A percentile compares a stretch with the other conserved stretches of the same genome.
Conservation (phyloP, 2,888 invertebrate genomes). For the Drosophila lacicola region DNA sequence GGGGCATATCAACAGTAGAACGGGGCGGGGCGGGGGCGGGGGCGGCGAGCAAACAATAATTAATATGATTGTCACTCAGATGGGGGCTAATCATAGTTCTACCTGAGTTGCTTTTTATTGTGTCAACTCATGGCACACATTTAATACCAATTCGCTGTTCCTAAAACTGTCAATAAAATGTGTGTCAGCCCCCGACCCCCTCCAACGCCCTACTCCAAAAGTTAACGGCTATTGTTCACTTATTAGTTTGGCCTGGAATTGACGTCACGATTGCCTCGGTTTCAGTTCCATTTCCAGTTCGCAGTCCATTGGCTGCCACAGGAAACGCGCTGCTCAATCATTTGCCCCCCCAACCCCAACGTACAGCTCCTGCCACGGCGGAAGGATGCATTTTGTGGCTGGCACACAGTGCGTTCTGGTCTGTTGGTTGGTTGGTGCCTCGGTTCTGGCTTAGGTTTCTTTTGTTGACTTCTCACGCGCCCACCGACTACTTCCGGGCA, state of each 20-base stretch:
- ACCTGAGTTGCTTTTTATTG: constrained; percentile 11
- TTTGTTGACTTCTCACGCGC: constrained; percentile 37
- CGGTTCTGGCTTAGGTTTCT: constrained; percentile 22
- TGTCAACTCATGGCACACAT: constrained; percentile 41
- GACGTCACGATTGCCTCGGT: constrained; percentile 38
- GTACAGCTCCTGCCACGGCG: constrained; percentile 15
- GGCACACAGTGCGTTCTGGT: neutral
- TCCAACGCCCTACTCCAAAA: neutral
- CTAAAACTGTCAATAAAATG: constrained; percentile 34
- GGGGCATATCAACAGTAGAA: constrained; percentile 8
- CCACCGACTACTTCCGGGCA: constrained; percentile 43
- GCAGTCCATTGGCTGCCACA: constrained; percentile 20
- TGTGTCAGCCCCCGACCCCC: constrained; percentile 16
- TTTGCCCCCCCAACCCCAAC: constrained; percentile 2
- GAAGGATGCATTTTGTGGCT: constrained; percentile 57
- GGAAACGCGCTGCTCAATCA: constrained; percentile 46
- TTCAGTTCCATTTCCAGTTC: constrained; percentile 14
- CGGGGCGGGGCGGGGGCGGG: neutral
- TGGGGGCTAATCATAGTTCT: constrained; percentile 44
- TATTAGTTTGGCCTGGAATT: constrained; percentile 47
- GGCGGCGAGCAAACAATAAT: constrained; percentile 38
- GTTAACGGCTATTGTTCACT: constrained; percentile 35
- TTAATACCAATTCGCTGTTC: constrained; percentile 26
- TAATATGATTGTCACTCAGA: constrained; percentile 61
- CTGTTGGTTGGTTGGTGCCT: neutral